These are phyloP conservation scores for Hydropotes inermis DNA, from an alignment of 2,113 vertebrate genomes.

Conservation along the genomic window DNA sequence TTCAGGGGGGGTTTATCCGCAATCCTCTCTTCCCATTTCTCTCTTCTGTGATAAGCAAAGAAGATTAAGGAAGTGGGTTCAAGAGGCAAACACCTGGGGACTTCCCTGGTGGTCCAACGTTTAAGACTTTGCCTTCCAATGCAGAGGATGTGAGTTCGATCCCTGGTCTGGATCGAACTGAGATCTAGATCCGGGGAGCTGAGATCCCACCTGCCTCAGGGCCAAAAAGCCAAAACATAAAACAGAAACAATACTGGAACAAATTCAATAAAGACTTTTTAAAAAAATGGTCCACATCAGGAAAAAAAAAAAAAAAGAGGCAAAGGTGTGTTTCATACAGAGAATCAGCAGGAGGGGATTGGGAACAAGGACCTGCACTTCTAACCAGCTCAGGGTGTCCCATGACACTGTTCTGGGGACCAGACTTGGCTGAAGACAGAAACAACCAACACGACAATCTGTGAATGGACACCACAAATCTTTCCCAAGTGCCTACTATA, in stretches of 20 bases:
- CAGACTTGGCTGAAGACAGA: background rate
- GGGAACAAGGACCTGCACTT: background rate
- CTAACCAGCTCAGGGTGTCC: too few relatives aligned
- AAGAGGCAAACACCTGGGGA: background rate
- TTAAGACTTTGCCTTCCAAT: background rate
- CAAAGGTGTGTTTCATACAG: rapidly evolving
- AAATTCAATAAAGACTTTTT: background rate
- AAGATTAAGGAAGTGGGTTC: background rate
- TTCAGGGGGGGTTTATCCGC: background rate
- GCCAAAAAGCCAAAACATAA: background rate
- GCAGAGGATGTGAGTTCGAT: background rate
- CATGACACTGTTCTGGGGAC: background rate
- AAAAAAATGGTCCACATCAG: too few relatives aligned
- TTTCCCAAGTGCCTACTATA: background rate
- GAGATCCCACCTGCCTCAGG: background rate
- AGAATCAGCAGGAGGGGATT: rapidly evolving
- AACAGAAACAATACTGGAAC: background rate
- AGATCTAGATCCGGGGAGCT: background rate
- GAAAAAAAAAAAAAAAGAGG: background rate
- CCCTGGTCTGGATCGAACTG: background rate
- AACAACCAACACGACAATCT: background rate
- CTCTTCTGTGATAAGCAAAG: background rate
- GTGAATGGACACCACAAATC: background rate
- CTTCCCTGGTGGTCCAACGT: background rate
- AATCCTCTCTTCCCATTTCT: background rate